Base-by-base conservation (phyloP, 2,888 invertebrate species). In the Macrophya alboannulata region DNA sequence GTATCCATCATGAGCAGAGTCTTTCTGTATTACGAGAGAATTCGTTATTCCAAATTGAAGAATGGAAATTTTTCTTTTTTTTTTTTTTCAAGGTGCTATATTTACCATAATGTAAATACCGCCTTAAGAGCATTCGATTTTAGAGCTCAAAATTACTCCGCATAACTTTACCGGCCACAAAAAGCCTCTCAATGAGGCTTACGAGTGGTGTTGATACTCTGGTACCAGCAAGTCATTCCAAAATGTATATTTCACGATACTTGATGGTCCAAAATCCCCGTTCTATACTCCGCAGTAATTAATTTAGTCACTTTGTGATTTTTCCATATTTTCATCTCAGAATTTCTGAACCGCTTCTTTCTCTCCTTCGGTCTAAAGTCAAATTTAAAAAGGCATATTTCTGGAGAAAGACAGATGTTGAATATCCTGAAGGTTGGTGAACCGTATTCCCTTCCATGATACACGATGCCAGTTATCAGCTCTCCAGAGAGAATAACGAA, bases 31-130 rank as follows among this genome's bases (percentile, higher is more conserved):
- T 55, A 55, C 55, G 17, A 17, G 8, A 37, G 55, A 77, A 77
- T 77, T 55, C 77, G 31, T 51, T n/a, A n/a, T 77, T 31, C 37
- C n/a, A 55, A 77, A 77, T 77, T 77, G 76, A 76, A 76, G 76
- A 76, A 76, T 76, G 76, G 76, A 76, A 76, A 76, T 76, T 76
- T 31, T 31, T 31, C 3, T 31, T 31, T 31, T 3, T 4, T 31
- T 31, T 31, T 31, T 31, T 31, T 3, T 4, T 8, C 12, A 12
- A 48, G 48, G 48, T 76, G 76, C 45, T 76, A 15, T 76, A 76
- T 76, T 76, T 74, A 74, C 74, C 48, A 45, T 76, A 76, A 76
- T 76, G 48, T 43, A 76, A 76, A 76, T 76, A 76, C 21, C 40
- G 9, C 43, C 76, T 43, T 48, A 48, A 48, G 45, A 48, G 43